A percentile compares a stretch with the other conserved stretches of the same genome.
Conservation (phyloP, 1,140 invertebrate species). For the Lepidotrigona ventralis region DNA sequence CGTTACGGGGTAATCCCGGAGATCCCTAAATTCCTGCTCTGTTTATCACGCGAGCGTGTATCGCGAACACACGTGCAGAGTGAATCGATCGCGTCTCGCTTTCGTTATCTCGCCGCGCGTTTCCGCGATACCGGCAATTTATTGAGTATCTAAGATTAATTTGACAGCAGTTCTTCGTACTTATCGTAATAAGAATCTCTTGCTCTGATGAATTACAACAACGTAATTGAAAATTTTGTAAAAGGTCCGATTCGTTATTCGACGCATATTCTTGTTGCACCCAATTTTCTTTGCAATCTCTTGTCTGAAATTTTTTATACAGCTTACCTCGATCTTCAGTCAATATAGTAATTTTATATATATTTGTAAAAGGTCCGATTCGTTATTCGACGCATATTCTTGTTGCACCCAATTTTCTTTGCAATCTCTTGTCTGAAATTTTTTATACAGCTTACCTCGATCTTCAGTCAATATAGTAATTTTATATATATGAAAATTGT, state of each 20-base stretch:
- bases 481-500: too few relatives aligned
- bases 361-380: not conserved
- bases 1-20: conserved; percentile 10
- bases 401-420: too few relatives aligned
- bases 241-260: not conserved
- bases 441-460: too few relatives aligned
- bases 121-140: not conserved
- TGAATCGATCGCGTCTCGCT: conserved; percentile 5
- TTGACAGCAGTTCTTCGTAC: too few relatives aligned
- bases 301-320: too few relatives aligned
- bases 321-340: too few relatives aligned
- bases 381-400: too few relatives aligned
- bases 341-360: too few relatives aligned
- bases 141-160: not conserved
- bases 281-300: too few relatives aligned
- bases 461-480: too few relatives aligned
- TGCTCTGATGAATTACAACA: not conserved
- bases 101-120: conserved; percentile 9
- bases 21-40: conserved; percentile 20
- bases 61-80: not conserved
- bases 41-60: conserved; percentile 1
- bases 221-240: not conserved
- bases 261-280: too few relatives aligned
- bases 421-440: too few relatives aligned
- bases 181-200: not conserved